Base-by-base conservation (phyloP, 1,140 invertebrate genomes). In the Cecropterus lyciades region DNA sequence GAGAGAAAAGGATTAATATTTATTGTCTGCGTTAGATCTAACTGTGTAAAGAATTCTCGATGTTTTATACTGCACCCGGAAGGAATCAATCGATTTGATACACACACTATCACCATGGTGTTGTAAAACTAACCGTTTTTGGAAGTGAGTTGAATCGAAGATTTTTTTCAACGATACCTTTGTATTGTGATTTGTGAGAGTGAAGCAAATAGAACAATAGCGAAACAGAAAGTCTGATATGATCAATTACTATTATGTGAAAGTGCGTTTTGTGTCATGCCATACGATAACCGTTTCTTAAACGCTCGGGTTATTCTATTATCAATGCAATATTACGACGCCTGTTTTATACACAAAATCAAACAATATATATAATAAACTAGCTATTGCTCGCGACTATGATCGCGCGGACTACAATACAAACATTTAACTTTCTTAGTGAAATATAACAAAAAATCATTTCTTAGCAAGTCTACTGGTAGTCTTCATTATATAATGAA, bases 151-250 rank as follows among this genome's bases (percentile, higher is more conserved):
- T 40, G 30, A 63, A 40, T 30, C 48, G 48, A 63, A 15, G 20
- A 51, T 63, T 52, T 51, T 15, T 43, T 52, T 63, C 48, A 63
- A 52, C 42, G 48, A n/a, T 52, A 20, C n/a, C 48, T 62, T 70
- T 69, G 65, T 75, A 57, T 67, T 69, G 46, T 65, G 68, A 72
- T 68, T 70, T 70, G 72, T 72, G 76, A 76, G 79, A 74, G 79
- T 77, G 76, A 56, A 60, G 74, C 69, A 71, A 76, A 74, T 64
- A 79, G 66, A 78, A 80, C 75, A 80, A 81, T 79, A 70, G 79
- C 70, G 59, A 70, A 79, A 79, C 79, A 79, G 79, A 81, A 81
- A 81, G 79, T 77, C 68, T 77, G 79, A 79, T 79, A 81, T 77
- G 70, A 81, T 79, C 79, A 77, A 79, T 81, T 79, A 79, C 75